Base-by-base conservation (phyloP, 2,888 invertebrate genomes). In the Epirrita christyi region DNA sequence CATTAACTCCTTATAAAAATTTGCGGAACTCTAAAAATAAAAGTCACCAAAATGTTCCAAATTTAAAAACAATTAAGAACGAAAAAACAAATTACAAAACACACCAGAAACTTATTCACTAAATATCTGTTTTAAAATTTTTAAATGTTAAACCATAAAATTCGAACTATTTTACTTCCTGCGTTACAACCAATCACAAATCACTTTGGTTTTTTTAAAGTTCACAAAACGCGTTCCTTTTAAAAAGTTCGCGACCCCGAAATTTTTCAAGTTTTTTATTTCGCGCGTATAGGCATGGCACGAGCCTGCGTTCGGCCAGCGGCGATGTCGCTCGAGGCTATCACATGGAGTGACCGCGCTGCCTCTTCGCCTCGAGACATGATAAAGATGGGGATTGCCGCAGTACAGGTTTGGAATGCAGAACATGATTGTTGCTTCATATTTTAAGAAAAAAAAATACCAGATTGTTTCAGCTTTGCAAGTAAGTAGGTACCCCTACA, bases 261-360 rank as follows among this genome's bases (percentile, higher is more conserved):
- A 9, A 36, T 46, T 50, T 55, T 49, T 38, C 15, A 37, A 5
- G 6, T 47, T 55, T 48, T 51, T 80, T 77, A 63, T 74, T 83
- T 84, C 78, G 80, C 85, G 85, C 84, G 80, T 69, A n/a, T n/a
- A 74, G 58, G 59, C 64, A n/a, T 38, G 66, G 67, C 64, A 83
- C 82, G 84, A 82, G 84, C 78, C 53, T 78, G 71, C 74, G 65
- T 54, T 55, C 55, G n/a, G 55, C 54, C 80, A 72, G 82, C 83
- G 55, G 55, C 49, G 45, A 82, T 78, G 83, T 82, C 81, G 91
- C 91, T 90, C 88, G 88, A 70, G 91, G 91, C 91, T 85, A 86
- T 91, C 91, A 88, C 91, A 89, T 91, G 91, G 86, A 88, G 88
- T 84, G 84, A 74, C 51, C 68, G 66, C 71, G 63, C 64, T 62